These are phyloP conservation scores for Malthinus seriepunctatus DNA, from an alignment of 2,888 invertebrate genomes.

Conservation along the genomic window DNA sequence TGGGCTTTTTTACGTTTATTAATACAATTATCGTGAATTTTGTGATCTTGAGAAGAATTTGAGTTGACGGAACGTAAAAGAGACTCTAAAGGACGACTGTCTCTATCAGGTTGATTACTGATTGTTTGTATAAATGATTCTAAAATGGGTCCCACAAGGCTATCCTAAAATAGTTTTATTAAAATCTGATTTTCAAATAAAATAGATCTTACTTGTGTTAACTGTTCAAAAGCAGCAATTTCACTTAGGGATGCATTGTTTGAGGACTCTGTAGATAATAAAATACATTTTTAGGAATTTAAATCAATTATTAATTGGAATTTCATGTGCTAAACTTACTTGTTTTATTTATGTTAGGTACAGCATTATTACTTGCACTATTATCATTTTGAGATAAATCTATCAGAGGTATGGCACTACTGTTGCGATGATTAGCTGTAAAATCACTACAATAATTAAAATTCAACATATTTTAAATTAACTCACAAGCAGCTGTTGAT, in stretches of 20 bases:
- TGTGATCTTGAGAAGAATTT: conserved; percentile 49
- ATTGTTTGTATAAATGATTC: conserved; percentile 21
- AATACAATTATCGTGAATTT: conserved; percentile 15
- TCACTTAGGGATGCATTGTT: conserved; percentile 18
- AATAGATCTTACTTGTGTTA: neutral
- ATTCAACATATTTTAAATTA: neutral
- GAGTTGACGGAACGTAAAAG: conserved; percentile 51
- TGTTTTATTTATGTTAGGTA: conserved; percentile 10
- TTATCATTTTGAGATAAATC: conserved; percentile 45
- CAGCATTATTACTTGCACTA: conserved; percentile 32
- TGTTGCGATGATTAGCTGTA: conserved; percentile 25
- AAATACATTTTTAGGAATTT: no score
- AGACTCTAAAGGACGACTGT: conserved; percentile 46
- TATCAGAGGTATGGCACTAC: conserved; percentile 31
- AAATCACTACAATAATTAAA: neutral
- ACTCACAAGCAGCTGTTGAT: neutral
- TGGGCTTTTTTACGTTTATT: conserved; percentile 17
- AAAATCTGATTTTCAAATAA: neutral
- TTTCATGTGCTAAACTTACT: neutral
- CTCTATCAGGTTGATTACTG: conserved; percentile 14
- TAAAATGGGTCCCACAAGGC: conserved; percentile 11
- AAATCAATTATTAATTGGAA: no score
- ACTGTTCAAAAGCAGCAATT: conserved; percentile 18
- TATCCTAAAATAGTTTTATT: neutral
- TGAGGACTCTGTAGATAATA: neutral